A percentile compares a stretch with the other conserved stretches of the same genome.
phyloP scores from a whole-genome alignment of 2,113 vertebrate genomes.

The Hepsetus odoe region DNA sequence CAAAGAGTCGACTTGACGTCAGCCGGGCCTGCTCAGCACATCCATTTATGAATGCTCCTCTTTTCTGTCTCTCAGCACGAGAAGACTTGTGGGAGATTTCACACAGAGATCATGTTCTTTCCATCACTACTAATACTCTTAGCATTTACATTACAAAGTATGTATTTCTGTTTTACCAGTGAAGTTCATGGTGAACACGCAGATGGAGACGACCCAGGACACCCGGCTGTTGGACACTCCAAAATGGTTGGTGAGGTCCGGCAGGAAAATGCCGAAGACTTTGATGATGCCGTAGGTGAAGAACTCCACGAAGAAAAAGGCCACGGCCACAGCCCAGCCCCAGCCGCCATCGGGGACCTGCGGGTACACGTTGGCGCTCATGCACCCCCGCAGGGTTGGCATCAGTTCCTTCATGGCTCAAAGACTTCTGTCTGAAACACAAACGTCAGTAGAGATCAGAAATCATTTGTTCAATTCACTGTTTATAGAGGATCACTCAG shows the following conservation, averaged over 20 bases:
- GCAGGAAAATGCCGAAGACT: conserved; percentile 93
- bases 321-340: conserved; percentile 88
- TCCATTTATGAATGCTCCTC: neutral
- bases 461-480: neutral
- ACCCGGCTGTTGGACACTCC: conserved; percentile 89
- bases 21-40: neutral
- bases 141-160: too few species aligned
- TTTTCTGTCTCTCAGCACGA: neutral
- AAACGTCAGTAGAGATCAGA: neutral
- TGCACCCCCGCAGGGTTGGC: conserved; percentile 65
- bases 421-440: neutral
- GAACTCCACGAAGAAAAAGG: conserved; percentile 91
- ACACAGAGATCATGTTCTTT: neutral
- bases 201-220: conserved; percentile 95
- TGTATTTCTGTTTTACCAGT: conserved; percentile 84
- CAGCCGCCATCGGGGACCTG: conserved; percentile 94
- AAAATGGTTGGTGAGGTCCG: conserved; percentile 88
- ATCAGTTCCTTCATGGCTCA: conserved; percentile 77
- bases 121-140: neutral
- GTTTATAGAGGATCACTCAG: too few species aligned
- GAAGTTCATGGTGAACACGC: conserved; percentile 92
- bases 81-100: too few species aligned
- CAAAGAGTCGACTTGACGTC: neutral
- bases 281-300: conserved; percentile 94
- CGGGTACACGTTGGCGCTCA: conserved; percentile 83